A percentile compares a stretch with the other conserved stretches of the same genome.
Conservation (phyloP, 1,140 invertebrate genomes). For the Drosophila gunungcola region DNA sequence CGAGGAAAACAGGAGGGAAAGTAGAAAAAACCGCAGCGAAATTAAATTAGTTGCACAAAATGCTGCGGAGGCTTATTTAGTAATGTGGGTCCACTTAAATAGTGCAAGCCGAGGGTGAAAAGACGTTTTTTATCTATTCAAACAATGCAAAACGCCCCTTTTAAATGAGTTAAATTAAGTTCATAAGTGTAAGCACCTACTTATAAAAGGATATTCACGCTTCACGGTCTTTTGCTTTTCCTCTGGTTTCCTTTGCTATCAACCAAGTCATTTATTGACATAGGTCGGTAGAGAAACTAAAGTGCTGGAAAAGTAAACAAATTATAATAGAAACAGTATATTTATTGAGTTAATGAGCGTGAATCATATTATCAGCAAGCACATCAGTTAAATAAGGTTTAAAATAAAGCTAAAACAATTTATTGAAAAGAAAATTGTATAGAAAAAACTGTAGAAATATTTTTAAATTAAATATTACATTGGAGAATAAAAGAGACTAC, state of each 20-base stretch:
- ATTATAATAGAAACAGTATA: constrained; percentile 50
- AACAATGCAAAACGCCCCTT: not conserved
- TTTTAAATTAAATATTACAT: no score
- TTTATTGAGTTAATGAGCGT: constrained; percentile 32
- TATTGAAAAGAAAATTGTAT: no score
- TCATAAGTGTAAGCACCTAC: constrained; percentile 1
- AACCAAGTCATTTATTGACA: constrained; percentile 23
- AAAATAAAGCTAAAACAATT: not conserved
- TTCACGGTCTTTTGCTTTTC: not conserved
- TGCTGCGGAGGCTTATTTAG: constrained; percentile 30
- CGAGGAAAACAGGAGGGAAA: not conserved
- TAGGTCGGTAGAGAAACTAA: not conserved
- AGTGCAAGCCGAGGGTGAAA: constrained; percentile 2
- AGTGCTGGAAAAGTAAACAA: constrained; percentile 34
- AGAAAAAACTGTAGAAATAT: no score
- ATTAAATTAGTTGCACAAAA: constrained; percentile 62
- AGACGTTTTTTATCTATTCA: constrained; percentile 13
- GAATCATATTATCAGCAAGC: constrained; percentile 17
- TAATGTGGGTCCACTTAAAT: constrained; percentile 11
- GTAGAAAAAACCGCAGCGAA: constrained; percentile 13
- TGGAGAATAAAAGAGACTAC: no score
- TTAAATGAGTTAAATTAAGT: constrained; percentile 1
- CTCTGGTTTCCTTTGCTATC: not conserved
- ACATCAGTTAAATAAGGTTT: not conserved
- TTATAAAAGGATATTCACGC: constrained; percentile 4